These are phyloP conservation scores for Alviniconcha strummeri DNA, from an alignment of 2,888 invertebrate species.

Conservation along the genomic window DNA sequence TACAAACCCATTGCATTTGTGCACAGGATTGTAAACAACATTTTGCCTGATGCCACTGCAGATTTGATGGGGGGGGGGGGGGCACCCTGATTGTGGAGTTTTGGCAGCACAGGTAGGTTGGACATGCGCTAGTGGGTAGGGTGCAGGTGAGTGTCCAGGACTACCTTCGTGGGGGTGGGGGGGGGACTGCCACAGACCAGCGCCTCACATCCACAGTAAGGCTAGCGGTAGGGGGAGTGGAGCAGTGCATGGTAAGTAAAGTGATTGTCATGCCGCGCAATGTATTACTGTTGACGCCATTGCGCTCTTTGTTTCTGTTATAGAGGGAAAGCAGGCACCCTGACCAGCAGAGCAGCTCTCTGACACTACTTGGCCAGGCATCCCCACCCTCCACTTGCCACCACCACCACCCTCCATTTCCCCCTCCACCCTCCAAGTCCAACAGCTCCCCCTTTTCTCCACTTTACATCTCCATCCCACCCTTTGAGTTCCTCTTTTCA, in stretches of 20 bases:
- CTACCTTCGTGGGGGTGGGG: too few species aligned
- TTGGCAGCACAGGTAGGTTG: too few species aligned
- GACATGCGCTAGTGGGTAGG: too few species aligned
- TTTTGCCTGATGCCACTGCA: too few species aligned
- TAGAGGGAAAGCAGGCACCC: slow-evolving; percentile 6
- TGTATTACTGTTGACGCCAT: not conserved
- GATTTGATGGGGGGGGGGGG: too few species aligned
- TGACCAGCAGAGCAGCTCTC: slow-evolving; percentile 19
- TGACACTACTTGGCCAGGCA: slow-evolving; percentile 27
- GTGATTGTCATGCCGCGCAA: slow-evolving; percentile 6
- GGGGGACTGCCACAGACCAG: too few species aligned
- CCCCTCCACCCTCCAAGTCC: not conserved
- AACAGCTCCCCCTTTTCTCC: not conserved
- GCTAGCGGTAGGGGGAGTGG: too few species aligned
- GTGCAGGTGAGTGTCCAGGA: too few species aligned
- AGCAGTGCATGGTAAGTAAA: not conserved
- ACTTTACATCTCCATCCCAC: not conserved
- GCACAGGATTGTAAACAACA: too few species aligned
- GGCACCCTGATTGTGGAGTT: too few species aligned
- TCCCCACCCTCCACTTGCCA: not conserved
- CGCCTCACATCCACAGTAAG: too few species aligned
- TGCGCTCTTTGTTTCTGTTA: not conserved
- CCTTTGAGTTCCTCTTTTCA: not conserved
- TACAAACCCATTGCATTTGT: too few species aligned
- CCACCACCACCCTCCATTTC: not conserved